Base-by-base conservation (phyloP, 2,113 vertebrate genomes). In the Physeter macrocephalus region DNA sequence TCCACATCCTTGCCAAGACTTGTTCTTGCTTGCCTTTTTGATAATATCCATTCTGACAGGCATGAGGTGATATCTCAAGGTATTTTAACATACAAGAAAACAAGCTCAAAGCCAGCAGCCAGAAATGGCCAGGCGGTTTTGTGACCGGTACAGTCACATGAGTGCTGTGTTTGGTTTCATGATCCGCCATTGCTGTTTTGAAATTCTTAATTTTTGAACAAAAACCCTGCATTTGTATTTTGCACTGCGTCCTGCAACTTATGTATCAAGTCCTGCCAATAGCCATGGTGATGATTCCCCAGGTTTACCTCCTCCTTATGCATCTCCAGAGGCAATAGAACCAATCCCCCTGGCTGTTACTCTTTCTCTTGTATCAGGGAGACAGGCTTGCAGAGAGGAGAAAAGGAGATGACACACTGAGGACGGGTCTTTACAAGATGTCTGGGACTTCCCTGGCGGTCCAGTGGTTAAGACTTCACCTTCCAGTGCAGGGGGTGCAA, bases 41-140 rank as follows among this genome's bases (percentile, higher is more conserved):
- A 31, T 31, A 64, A 64, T 29, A 64, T 13, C 62, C 62, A 64
- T 64, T 64, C 62, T 64, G 62, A 64, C 62, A 64, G 61, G 62
- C 62, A 15, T 64, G 62, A 31, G 29, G 62, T 64, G 29, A 64
- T 64, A 29, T 14, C 62, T 64, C 12, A 14, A 64, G 62, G 6
- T 31, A 15, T 61, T 21, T 43, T 41, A 77, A 75, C 3, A 46
- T 20, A 7, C 31, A 46, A 52, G n/a, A 27, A n/a, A 31, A 17
- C 34, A 34, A 57, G 2, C 43, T 80, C 39, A 36, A 80, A 80
- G n/a, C 23, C 8, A 8, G 41, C 2, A 20, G 0, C 13, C 75
- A 2, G 7, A 29, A 12, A 20, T 31, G 18, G 18, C 52, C 5
- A 0, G 4, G 0, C 4, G 34, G 52, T 5, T 3, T 1, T 18